phyloP scores from a whole-genome alignment of 2,888 invertebrate species.

The Empis livida region DNA sequence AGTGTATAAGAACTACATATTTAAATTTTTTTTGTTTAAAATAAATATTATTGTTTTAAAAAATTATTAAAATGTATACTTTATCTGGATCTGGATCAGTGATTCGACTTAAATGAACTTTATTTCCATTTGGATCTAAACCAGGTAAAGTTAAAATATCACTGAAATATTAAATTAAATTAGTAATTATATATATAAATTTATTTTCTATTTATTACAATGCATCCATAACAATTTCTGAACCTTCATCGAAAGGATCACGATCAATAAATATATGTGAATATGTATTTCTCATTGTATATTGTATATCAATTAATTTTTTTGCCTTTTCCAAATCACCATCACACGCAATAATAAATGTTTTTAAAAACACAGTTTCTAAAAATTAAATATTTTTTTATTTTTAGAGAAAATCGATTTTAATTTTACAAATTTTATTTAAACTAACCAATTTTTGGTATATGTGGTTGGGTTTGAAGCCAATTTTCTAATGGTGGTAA shows the following conservation, averaged over 20 bases:
- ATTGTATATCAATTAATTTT: conserved; percentile 28
- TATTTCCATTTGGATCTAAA: conserved; percentile 23
- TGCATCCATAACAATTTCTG: not conserved
- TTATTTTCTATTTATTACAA: not conserved
- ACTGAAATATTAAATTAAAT: conserved; percentile 11
- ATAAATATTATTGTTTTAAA: not conserved
- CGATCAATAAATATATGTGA: conserved; percentile 40
- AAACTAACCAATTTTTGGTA: not conserved
- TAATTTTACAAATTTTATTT: not conserved
- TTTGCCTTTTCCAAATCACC: conserved; percentile 23
- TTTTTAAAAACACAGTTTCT: conserved; percentile 23
- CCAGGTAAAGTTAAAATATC: conserved; percentile 24
- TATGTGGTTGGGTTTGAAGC: not conserved
- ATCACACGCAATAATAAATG: conserved; percentile 24
- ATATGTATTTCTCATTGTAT: conserved; percentile 38
- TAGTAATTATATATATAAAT: not conserved
- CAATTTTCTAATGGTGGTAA: not conserved
- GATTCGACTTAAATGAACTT: conserved; percentile 20
- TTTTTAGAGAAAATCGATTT: no score
- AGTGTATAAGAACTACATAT: not conserved
- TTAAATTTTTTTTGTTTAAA: not conserved
- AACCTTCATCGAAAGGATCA: conserved; percentile 30
- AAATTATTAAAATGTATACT: conserved; percentile 12
- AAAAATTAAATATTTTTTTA: conserved; percentile 6
- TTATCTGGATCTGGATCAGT: conserved; percentile 22